Conservation (phyloP, 2,797 vertebrate species). For the Capromys pilorides region DNA sequence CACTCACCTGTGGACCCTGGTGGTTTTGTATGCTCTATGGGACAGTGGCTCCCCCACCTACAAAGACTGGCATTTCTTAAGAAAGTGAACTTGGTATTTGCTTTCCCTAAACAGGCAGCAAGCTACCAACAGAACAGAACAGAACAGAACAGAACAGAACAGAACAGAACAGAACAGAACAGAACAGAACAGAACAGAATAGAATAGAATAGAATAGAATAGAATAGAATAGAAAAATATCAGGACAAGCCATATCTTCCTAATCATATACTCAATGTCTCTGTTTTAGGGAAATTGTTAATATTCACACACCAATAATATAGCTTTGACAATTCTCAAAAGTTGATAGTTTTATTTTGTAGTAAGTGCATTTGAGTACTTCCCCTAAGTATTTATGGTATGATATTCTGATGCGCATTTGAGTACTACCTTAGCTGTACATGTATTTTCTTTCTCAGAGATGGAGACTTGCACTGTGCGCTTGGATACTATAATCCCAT, state of each 20-base stretch:
- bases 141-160: neutral
- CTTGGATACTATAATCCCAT: neutral
- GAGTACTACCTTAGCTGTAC: neutral
- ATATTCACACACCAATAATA: neutral
- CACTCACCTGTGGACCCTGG: neutral
- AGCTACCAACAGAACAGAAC: neutral
- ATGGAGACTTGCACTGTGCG: neutral
- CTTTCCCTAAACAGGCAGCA: neutral
- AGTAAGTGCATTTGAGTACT: neutral
- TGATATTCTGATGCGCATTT: neutral
- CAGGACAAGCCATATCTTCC: neutral
- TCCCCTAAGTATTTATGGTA: too few relatives aligned
- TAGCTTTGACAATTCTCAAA: neutral
- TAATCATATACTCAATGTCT: neutral
- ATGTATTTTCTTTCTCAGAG: neutral
- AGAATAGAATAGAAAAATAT: neutral
- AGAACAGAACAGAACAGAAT: neutral
- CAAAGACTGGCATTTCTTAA: neutral
- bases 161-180: neutral
- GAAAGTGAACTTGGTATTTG: slow-evolving; percentile 18
- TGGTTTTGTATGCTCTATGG: neutral
- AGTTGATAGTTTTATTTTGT: neutral
- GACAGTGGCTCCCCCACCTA: neutral
- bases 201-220: neutral
- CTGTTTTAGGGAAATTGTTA: neutral